A percentile compares a stretch with the other conserved stretches of the same genome.
phyloP scores from a whole-genome alignment of 2,888 invertebrate species.

The Unio pictorum region DNA sequence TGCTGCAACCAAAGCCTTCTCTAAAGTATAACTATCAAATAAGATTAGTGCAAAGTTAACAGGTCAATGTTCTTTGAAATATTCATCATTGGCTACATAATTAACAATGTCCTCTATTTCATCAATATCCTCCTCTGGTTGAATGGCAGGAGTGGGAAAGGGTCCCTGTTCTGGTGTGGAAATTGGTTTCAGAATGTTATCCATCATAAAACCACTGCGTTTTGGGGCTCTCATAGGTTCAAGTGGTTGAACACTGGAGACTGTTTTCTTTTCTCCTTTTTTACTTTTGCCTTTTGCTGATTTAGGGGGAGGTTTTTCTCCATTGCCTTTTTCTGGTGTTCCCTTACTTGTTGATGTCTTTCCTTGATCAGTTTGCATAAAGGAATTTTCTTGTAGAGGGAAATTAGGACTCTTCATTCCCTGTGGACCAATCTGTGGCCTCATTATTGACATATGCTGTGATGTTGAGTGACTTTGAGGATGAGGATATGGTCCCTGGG shows the following conservation, averaged over 20 bases:
- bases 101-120: slow-evolving; percentile 60
- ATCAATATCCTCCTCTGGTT: slow-evolving; percentile 46
- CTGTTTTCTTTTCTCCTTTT: too few relatives aligned
- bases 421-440: slow-evolving; percentile 16
- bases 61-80: slow-evolving; percentile 28
- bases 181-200: slow-evolving; percentile 31
- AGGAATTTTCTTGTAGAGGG: slow-evolving; percentile 6
- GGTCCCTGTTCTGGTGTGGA: slow-evolving; percentile 2
- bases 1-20: background rate
- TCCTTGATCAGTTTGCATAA: slow-evolving; percentile 1
- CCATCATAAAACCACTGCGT: slow-evolving; percentile 37
- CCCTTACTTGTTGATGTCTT: background rate
- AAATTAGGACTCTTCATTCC: slow-evolving; percentile 9
- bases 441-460: slow-evolving; percentile 15
- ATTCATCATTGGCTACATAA: slow-evolving; percentile 53
- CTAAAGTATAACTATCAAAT: background rate
- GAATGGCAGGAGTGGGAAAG: slow-evolving; percentile 3
- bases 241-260: too few relatives aligned
- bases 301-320: too few relatives aligned
- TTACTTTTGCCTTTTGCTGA: too few relatives aligned
- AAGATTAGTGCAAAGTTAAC: background rate
- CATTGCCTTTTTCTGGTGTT: too few relatives aligned
- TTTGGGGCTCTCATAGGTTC: too few relatives aligned
- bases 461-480: slow-evolving; percentile 17
- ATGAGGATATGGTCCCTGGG: slow-evolving; percentile 7